Percentiles rank a stretch among this genome's conserved stretches.
Evolutionary conservation across 2,113 vertebrate genomes (phyloP).

Genomic region (Tricholaema leucomelas): DNA sequence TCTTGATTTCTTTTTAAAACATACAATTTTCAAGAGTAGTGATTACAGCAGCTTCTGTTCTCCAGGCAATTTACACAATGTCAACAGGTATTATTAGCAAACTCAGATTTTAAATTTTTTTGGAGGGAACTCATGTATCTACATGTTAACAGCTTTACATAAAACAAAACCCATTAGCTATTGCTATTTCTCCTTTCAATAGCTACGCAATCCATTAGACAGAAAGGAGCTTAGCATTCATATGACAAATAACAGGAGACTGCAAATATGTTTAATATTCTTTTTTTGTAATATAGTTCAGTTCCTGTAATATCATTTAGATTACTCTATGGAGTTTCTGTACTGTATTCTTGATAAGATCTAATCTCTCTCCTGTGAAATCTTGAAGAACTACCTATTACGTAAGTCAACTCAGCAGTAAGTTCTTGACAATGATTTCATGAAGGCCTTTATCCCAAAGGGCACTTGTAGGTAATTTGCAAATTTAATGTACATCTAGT

Average conservation of each 20-base stretch:
- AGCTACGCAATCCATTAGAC: background rate
- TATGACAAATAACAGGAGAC: slow-evolving; percentile 15
- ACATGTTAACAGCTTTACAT: slow-evolving; percentile 37
- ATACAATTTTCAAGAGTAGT: slow-evolving; percentile 18
- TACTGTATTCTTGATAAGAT: slow-evolving; percentile 20
- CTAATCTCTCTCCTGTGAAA: slow-evolving; percentile 19
- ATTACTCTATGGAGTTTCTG: background rate
- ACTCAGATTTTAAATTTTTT: background rate
- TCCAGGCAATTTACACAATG: background rate
- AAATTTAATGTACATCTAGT: background rate
- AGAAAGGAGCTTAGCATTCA: background rate
- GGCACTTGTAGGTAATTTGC: background rate
- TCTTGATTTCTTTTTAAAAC: slow-evolving; percentile 3
- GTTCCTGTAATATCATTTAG: slow-evolving; percentile 8
- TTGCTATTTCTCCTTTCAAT: slow-evolving; percentile 32
- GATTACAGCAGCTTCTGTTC: slow-evolving; percentile 9
- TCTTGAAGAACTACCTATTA: background rate
- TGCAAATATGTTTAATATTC: slow-evolving; percentile 32
- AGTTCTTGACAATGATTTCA: slow-evolving; percentile 4
- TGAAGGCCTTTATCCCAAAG: background rate
- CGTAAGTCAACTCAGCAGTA: background rate
- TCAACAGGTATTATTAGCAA: background rate
- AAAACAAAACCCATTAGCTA: slow-evolving; percentile 50
- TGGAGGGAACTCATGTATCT: background rate
- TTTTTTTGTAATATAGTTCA: background rate